A percentile compares a stretch with the other conserved stretches of the same genome.
phyloP scores from a whole-genome alignment of 2,888 invertebrate species.

The Heliconius hortense region DNA sequence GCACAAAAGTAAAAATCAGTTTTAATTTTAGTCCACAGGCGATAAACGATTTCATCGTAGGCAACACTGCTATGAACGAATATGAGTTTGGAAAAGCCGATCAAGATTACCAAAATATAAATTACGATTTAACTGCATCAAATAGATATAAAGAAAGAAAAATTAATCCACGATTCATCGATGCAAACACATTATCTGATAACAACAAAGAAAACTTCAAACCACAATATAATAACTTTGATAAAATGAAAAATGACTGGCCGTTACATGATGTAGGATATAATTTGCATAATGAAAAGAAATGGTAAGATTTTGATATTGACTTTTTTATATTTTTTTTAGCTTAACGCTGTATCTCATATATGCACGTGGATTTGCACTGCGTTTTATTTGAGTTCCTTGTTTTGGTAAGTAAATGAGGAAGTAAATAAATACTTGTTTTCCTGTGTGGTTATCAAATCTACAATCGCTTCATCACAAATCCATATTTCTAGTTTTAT shows the following conservation, averaged over 20 bases:
- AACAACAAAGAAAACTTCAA: not conserved
- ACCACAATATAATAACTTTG: not conserved
- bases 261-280: not conserved
- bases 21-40: not conserved
- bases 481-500: no score
- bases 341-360: not conserved
- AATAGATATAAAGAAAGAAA: conserved; percentile 39
- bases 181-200: conserved; percentile 21
- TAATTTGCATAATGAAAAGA: conserved; percentile 34
- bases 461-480: not conserved
- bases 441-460: not conserved
- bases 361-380: no score
- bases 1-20: not conserved
- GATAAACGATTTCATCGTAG: conserved; percentile 7
- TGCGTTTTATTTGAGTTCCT: not conserved
- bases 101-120: conserved; percentile 30
- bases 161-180: conserved; percentile 41
- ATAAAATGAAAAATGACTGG: conserved; percentile 4
- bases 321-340: not conserved
- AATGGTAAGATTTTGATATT: conserved; percentile 22
- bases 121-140: conserved; percentile 38
- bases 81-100: conserved; percentile 10
- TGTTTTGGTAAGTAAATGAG: not conserved
- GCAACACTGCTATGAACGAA: conserved; percentile 3
- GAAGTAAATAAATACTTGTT: not conserved